Evolutionary conservation across 53 echinoderm and acorn worm genomes (phyloP).

Genomic region (Henricia sp.): DNA sequence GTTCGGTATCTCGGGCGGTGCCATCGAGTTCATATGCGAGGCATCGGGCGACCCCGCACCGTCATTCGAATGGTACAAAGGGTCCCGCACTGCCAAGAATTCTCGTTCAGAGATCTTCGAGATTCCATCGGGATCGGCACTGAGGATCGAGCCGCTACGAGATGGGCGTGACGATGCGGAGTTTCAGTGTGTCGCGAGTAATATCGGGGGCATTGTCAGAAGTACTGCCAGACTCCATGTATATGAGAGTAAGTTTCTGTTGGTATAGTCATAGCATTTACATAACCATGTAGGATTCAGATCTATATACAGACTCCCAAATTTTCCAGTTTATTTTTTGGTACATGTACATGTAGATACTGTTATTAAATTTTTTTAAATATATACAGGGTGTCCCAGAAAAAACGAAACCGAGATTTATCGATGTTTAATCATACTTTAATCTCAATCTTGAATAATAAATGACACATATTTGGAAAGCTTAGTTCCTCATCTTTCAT

Average conservation of each 20-base stretch:
- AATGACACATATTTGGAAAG: too few relatives aligned
- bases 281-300: too few relatives aligned
- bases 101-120: slow-evolving; percentile 56
- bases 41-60: slow-evolving; percentile 77
- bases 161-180: slow-evolving; percentile 74
- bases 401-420: too few relatives aligned
- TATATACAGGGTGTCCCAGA: too few relatives aligned
- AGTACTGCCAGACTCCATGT: slow-evolving; percentile 73
- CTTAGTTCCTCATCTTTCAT: too few relatives aligned
- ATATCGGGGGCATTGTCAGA: slow-evolving; percentile 62
- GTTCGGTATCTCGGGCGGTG: slow-evolving; percentile 74
- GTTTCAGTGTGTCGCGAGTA: slow-evolving; percentile 71
- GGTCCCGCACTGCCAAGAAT: slow-evolving; percentile 63
- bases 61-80: slow-evolving; percentile 72
- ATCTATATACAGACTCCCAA: too few relatives aligned
- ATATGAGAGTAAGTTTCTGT: slow-evolving; percentile 72
- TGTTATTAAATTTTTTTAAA: too few relatives aligned
- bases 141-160: slow-evolving; percentile 83
- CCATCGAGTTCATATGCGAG: slow-evolving; percentile 72
- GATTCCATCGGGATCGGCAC: slow-evolving; percentile 72
- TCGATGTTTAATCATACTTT: too few relatives aligned
- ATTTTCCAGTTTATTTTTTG: too few relatives aligned
- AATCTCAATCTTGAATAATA: too few relatives aligned
- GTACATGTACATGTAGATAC: too few relatives aligned
- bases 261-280: too few relatives aligned